Conservation (phyloP, 2,113 vertebrate genomes). For the Pomatorhinus ruficollis region DNA sequence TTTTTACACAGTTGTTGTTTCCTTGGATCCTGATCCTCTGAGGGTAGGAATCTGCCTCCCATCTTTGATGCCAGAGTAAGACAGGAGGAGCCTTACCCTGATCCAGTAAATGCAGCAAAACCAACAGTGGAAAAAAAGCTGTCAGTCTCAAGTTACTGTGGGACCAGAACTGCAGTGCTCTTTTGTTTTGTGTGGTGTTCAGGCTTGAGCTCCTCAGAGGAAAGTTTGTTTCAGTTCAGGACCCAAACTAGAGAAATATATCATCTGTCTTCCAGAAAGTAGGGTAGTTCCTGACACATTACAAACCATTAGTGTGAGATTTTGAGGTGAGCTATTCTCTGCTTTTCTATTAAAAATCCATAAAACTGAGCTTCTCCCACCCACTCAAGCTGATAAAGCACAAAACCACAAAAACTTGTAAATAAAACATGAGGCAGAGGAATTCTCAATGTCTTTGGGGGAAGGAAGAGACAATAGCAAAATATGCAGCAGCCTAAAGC, state of each 20-base stretch:
- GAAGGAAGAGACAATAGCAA: constrained; percentile 14
- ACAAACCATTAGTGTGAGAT: neutral
- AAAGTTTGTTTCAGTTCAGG: neutral
- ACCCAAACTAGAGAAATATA: neutral
- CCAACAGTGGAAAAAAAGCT: neutral
- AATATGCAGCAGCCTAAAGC: neutral
- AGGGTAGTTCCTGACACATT: neutral
- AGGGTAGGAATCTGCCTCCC: neutral
- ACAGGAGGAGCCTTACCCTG: neutral
- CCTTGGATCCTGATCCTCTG: neutral
- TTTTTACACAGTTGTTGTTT: neutral
- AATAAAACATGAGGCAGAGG: neutral
- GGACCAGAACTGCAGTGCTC: neutral
- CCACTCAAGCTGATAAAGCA: constrained; percentile 7
- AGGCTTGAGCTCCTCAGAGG: neutral
- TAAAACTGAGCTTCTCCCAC: neutral
- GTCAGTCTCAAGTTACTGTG: neutral
- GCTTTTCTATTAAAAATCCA: neutral
- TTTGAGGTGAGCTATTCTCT: neutral
- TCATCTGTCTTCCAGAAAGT: neutral
- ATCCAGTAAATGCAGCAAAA: neutral
- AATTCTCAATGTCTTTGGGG: neutral
- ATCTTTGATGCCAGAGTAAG: neutral
- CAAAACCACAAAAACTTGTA: neutral
- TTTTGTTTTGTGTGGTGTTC: neutral